Percentiles rank a stretch among this genome's conserved stretches.
Conservation (phyloP, 2,797 vertebrate genomes). For the Cynopterus sphinx region DNA sequence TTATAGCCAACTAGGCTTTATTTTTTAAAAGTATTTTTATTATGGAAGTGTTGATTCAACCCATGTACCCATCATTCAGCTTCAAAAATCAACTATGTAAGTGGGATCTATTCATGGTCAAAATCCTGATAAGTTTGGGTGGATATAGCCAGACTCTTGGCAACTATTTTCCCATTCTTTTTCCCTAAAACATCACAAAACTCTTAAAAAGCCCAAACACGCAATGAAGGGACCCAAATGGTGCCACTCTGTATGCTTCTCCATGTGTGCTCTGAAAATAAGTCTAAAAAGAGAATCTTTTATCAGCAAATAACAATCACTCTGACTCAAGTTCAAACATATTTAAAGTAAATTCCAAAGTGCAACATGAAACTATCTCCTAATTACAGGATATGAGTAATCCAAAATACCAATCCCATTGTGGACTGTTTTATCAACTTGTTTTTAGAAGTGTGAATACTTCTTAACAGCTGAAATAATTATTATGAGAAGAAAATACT, state of each 20-base stretch:
- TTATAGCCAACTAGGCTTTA: neutral
- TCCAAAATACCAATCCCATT: constrained; percentile 62
- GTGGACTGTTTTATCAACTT: constrained; percentile 20
- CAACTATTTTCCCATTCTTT: neutral
- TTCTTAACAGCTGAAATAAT: neutral
- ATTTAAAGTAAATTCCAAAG: constrained; percentile 76
- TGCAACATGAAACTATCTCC: constrained; percentile 56
- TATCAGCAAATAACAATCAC: neutral
- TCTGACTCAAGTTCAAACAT: constrained; percentile 42
- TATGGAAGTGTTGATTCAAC: neutral
- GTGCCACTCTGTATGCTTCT: neutral
- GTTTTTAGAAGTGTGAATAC: constrained; percentile 46
- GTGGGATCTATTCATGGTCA: neutral
- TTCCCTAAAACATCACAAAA: neutral
- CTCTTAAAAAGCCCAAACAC: neutral
- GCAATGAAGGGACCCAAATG: neutral
- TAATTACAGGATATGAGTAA: neutral
- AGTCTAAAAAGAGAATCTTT: neutral
- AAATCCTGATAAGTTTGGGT: neutral
- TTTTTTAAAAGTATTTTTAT: neutral
- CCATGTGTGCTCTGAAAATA: neutral
- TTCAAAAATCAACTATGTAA: neutral
- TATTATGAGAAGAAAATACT: neutral
- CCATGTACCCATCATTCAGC: neutral
- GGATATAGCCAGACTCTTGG: neutral